phyloP scores from a whole-genome alignment of 2,797 vertebrate species.

The Margarornis squamiger region DNA sequence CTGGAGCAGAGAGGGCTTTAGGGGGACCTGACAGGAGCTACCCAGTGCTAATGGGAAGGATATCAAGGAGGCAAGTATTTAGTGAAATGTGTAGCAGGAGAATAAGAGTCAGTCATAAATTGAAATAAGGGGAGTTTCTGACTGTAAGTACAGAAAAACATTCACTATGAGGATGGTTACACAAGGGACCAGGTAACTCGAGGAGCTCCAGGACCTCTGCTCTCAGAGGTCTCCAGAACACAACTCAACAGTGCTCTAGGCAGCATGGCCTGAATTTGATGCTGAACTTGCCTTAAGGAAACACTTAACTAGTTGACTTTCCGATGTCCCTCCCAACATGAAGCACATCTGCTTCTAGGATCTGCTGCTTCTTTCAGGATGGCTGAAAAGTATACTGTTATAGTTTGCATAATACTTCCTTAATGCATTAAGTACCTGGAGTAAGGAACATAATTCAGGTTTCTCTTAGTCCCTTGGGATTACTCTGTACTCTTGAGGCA shows the following conservation, averaged over 20 bases:
- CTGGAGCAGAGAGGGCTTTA: neutral
- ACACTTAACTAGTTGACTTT: neutral
- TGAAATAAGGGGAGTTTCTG: neutral
- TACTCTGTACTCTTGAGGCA: neutral
- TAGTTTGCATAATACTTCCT: neutral
- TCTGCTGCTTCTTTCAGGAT: neutral
- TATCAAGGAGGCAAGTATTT: neutral
- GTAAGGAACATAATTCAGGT: neutral
- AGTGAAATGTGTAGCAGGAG: neutral
- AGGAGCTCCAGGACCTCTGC: neutral
- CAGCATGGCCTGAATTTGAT: neutral
- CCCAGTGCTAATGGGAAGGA: rapidly evolving
- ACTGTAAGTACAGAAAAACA: rapidly evolving
- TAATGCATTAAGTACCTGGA: neutral
- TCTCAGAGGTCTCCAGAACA: neutral
- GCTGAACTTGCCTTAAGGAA: neutral
- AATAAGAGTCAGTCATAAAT: neutral
- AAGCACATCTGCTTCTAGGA: neutral
- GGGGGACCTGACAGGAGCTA: neutral
- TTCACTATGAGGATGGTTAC: neutral
- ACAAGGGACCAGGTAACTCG: neutral
- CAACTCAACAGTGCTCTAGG: neutral
- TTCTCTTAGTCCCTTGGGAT: neutral
- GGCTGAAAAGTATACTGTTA: neutral
- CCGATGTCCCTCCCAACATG: neutral